phyloP scores from a whole-genome alignment of 2,113 vertebrate species.

The Cichladusa arquata region DNA sequence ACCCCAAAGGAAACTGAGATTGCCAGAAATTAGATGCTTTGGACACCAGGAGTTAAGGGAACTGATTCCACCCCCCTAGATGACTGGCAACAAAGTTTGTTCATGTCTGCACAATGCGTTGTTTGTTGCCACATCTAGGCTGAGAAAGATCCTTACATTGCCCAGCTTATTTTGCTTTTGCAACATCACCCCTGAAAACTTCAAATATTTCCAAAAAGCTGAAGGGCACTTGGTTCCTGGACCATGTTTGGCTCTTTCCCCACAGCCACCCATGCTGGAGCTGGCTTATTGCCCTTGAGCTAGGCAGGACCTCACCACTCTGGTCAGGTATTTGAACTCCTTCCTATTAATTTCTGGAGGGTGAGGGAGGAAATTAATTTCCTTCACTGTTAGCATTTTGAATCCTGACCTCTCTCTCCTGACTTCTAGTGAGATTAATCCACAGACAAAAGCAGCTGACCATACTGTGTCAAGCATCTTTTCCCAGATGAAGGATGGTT shows the following conservation, averaged over 20 bases:
- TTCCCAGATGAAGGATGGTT: neutral
- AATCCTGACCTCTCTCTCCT: neutral
- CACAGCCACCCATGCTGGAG: neutral
- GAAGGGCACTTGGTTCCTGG: neutral
- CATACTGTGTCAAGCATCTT: neutral
- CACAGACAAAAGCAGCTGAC: neutral
- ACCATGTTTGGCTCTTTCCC: neutral
- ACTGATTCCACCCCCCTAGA: accelerated
- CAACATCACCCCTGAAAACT: neutral
- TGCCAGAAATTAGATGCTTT: neutral
- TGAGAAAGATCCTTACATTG: neutral
- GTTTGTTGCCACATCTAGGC: neutral
- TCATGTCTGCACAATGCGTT: neutral
- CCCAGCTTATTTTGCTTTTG: neutral
- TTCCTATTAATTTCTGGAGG: neutral
- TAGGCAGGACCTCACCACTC: neutral
- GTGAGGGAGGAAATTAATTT: neutral
- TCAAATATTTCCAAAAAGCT: neutral
- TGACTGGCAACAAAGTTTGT: neutral
- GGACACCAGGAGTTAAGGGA: neutral
- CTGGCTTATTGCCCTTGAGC: neutral
- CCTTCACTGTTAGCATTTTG: neutral
- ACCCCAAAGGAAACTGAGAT: neutral
- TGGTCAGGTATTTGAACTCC: neutral
- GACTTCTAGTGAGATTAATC: neutral